phyloP scores from a whole-genome alignment of 1,140 invertebrate genomes.

The Caenorhabditis briggsae region DNA sequence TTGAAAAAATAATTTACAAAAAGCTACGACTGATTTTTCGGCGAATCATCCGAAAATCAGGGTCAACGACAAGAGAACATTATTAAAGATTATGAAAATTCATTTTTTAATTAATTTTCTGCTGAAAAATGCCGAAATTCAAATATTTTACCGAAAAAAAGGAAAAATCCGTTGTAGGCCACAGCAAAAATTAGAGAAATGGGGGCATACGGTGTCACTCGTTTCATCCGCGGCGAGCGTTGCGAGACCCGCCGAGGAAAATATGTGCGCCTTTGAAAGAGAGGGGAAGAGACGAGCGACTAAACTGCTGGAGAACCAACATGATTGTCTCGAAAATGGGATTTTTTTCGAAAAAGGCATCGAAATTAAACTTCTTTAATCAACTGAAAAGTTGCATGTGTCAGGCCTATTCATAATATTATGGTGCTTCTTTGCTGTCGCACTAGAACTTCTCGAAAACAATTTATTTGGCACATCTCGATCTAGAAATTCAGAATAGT shows the following conservation, averaged over 20 bases:
- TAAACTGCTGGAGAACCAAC: background rate
- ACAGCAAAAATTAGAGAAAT: conserved; percentile 30
- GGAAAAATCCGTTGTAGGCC: conserved; percentile 36
- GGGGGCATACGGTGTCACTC: background rate
- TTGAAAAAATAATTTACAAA: background rate
- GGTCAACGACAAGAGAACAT: background rate
- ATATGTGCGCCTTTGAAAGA: conserved; percentile 8
- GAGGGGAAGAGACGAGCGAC: background rate
- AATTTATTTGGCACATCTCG: too few relatives aligned
- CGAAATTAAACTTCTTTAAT: too few relatives aligned
- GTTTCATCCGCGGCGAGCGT: background rate
- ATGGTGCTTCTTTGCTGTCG: too few relatives aligned
- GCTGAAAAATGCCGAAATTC: background rate
- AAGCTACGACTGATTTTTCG: too few relatives aligned
- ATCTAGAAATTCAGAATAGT: too few relatives aligned
- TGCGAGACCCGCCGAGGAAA: conserved; percentile 40
- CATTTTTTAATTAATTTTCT: background rate
- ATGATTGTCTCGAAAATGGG: too few relatives aligned
- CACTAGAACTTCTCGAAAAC: too few relatives aligned
- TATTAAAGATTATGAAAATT: background rate
- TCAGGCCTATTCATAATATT: too few relatives aligned
- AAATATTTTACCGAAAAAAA: conserved; percentile 1
- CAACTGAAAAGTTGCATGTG: too few relatives aligned
- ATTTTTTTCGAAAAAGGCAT: too few relatives aligned
- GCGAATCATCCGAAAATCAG: background rate